phyloP scores from a whole-genome alignment of 2,113 vertebrate genomes.

The Leucopsar rothschildi region DNA sequence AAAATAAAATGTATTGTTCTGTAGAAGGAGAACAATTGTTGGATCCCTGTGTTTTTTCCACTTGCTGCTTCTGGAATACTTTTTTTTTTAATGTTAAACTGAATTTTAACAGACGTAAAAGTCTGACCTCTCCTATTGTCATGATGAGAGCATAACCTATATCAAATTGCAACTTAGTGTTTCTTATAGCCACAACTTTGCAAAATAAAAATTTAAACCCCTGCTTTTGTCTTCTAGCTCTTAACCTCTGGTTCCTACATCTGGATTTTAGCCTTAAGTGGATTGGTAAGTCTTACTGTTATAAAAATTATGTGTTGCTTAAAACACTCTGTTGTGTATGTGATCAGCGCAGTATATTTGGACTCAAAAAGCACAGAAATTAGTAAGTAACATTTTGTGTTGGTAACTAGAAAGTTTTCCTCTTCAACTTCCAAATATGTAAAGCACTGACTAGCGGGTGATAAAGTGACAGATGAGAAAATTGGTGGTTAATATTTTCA shows the following conservation, averaged over 20 bases:
- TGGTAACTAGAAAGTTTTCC: neutral
- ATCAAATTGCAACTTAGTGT: neutral
- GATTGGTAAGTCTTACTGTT: constrained; percentile 85
- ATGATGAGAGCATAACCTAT: neutral
- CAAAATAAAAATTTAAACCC: neutral
- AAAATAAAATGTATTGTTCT: constrained; percentile 51
- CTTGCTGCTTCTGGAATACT: neutral
- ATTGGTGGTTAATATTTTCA: neutral
- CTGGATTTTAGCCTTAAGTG: constrained; percentile 93
- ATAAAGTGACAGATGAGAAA: neutral
- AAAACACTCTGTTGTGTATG: neutral
- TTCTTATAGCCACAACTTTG: neutral
- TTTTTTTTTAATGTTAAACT: neutral
- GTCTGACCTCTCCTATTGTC: neutral
- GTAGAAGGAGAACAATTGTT: neutral
- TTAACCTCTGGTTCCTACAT: constrained; percentile 91
- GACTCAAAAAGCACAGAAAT: neutral
- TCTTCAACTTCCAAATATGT: neutral
- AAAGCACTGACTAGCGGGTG: neutral
- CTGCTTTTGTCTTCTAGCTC: constrained; percentile 78
- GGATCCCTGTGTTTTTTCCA: constrained; percentile 2
- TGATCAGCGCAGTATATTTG: neutral
- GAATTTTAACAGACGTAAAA: neutral
- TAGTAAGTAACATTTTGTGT: neutral
- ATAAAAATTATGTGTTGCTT: neutral